Evolutionary conservation across 1,140 invertebrate genomes (phyloP).

Genomic region (Bicyclus anynana): DNA sequence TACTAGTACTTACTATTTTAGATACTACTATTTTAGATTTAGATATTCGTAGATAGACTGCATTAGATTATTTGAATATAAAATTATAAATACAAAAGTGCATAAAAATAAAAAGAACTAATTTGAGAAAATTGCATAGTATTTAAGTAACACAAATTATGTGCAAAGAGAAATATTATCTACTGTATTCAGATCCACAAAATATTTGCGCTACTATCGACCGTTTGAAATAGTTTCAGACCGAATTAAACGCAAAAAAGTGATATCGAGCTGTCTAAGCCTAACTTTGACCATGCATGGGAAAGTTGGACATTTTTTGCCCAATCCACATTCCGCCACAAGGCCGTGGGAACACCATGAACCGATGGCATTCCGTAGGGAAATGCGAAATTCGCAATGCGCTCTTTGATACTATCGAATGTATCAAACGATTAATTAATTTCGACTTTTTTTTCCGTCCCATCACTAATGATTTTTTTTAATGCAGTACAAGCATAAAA

Average conservation of each 20-base stretch:
- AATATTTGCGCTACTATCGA: not conserved
- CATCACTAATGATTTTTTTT: not conserved
- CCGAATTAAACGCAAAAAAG: slow-evolving; percentile 9
- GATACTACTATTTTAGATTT: no score
- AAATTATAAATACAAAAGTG: no score
- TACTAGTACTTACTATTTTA: no score
- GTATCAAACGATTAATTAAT: slow-evolving; percentile 54
- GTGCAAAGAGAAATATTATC: no score
- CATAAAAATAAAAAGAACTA: no score
- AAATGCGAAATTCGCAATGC: slow-evolving; percentile 35
- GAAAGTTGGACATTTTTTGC: slow-evolving; percentile 63
- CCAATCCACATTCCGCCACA: slow-evolving; percentile 53
- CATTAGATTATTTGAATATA: no score
- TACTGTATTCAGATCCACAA: not conserved
- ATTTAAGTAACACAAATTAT: no score
- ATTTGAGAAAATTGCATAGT: no score
- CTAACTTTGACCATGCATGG: slow-evolving; percentile 38
- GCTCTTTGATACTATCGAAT: slow-evolving; percentile 45
- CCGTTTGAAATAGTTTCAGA: not conserved
- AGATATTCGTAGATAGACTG: no score
- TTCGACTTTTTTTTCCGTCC: slow-evolving; percentile 10
- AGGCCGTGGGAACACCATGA: slow-evolving; percentile 55
- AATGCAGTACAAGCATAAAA: not conserved
- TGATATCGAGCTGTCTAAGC: slow-evolving; percentile 4
- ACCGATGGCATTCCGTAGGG: slow-evolving; percentile 58